Conservation (phyloP, 2,888 invertebrate species). For the Litoditis marina region DNA sequence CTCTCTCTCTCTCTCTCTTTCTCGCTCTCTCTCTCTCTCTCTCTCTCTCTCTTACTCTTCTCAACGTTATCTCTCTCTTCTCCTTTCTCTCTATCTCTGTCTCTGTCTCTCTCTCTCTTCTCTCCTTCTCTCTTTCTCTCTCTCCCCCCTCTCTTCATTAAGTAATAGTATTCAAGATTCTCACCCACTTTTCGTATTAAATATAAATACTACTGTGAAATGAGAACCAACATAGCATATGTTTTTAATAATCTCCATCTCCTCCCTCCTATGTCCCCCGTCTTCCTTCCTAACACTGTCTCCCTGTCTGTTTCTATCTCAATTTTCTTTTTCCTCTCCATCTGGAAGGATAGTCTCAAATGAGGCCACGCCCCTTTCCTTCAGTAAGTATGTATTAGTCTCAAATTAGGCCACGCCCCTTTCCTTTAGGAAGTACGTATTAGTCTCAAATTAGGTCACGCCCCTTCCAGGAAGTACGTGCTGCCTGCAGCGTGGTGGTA, state of each 20-base stretch:
- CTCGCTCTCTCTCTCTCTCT: too few species aligned
- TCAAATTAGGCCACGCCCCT: too few species aligned
- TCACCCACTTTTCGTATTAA: not conserved
- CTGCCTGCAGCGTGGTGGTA: not conserved
- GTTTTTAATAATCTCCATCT: not conserved
- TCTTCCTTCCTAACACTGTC: not conserved
- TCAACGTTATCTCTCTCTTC: not conserved
- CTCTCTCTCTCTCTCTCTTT: not conserved
- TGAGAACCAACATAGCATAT: not conserved
- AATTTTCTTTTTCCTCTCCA: not conserved
- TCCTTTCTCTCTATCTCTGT: too few species aligned
- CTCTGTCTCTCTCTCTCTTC: too few species aligned
- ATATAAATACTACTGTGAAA: not conserved
- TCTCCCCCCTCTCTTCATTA: not conserved
- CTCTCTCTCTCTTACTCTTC: not conserved
- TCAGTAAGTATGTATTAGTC: too few species aligned
- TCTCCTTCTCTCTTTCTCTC: not conserved
- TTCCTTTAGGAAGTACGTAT: too few species aligned
- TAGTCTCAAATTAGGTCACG: too few species aligned
- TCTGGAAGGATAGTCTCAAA: too few species aligned
- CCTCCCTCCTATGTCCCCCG: not conserved
- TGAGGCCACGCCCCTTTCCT: too few species aligned
- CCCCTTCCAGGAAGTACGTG: conserved; percentile 8
- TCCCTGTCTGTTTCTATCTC: not conserved
- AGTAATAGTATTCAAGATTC: too few species aligned